phyloP scores from a whole-genome alignment of 2,888 invertebrate species.

The Sicus ferrugineus region DNA sequence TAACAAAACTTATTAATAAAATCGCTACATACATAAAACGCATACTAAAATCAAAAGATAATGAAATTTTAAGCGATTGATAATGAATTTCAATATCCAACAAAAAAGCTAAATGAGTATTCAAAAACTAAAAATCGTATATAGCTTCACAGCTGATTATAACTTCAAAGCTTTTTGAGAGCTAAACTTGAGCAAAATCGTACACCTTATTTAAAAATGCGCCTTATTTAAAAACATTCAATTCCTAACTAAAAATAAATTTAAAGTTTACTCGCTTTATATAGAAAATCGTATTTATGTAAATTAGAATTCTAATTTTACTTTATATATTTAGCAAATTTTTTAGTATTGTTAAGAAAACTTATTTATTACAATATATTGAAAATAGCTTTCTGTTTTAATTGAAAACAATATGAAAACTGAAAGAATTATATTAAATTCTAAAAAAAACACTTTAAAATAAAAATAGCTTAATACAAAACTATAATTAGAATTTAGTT shows the following conservation, averaged over 20 bases:
- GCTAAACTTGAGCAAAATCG: neutral
- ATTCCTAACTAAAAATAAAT: conserved; percentile 25
- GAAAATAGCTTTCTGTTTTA: no score
- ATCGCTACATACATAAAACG: no score
- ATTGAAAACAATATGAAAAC: no score
- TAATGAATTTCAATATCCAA: neutral
- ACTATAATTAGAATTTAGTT: no score
- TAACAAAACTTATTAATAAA: no score
- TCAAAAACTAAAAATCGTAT: neutral
- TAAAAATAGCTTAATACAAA: no score
- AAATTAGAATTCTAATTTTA: conserved; percentile 17
- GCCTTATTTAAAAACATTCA: conserved; percentile 30
- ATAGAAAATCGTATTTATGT: no score
- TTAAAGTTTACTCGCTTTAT: no score
- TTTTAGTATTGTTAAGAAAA: no score
- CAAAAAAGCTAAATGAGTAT: neutral
- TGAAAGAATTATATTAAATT: no score
- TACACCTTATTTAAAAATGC: conserved; percentile 16
- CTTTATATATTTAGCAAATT: conserved; percentile 22
- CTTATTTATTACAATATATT: no score
- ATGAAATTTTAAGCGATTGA: neutral
- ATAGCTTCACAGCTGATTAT: neutral
- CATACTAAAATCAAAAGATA: neutral
- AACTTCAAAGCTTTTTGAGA: conserved; percentile 2
- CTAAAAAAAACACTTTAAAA: neutral